A percentile compares a stretch with the other conserved stretches of the same genome.
Evolutionary conservation across 2,113 vertebrate species (phyloP).

Genomic region (Strix uralensis): DNA sequence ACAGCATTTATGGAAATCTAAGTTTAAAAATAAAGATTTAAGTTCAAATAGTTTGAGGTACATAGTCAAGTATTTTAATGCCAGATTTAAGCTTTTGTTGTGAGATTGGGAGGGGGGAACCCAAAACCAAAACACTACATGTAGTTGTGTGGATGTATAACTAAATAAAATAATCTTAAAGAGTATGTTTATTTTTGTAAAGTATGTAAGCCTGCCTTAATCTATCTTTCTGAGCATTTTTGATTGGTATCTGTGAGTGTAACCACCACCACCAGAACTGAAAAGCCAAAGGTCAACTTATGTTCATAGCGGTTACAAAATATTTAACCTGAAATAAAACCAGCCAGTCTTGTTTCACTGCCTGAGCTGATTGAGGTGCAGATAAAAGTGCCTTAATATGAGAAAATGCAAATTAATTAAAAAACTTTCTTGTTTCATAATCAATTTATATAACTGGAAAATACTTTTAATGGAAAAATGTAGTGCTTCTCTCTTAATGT

Average conservation of each 20-base stretch:
- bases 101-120: background rate
- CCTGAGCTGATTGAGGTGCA: background rate
- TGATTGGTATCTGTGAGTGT: background rate
- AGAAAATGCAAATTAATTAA: background rate
- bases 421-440: background rate
- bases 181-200: background rate
- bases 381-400: background rate
- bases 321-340: background rate
- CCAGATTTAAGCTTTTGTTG: background rate
- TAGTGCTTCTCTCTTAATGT: background rate
- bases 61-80: background rate
- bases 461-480: background rate
- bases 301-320: background rate
- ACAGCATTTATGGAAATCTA: background rate
- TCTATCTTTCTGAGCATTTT: background rate
- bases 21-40: background rate
- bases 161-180: background rate
- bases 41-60: background rate
- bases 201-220: background rate
- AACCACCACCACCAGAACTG: background rate
- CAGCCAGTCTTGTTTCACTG: background rate
- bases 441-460: background rate
- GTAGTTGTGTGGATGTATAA: background rate
- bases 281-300: background rate
- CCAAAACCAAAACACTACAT: accelerated